Evolutionary conservation across 2,888 invertebrate species (phyloP).

Genomic region (Nymphalis c-album): DNA sequence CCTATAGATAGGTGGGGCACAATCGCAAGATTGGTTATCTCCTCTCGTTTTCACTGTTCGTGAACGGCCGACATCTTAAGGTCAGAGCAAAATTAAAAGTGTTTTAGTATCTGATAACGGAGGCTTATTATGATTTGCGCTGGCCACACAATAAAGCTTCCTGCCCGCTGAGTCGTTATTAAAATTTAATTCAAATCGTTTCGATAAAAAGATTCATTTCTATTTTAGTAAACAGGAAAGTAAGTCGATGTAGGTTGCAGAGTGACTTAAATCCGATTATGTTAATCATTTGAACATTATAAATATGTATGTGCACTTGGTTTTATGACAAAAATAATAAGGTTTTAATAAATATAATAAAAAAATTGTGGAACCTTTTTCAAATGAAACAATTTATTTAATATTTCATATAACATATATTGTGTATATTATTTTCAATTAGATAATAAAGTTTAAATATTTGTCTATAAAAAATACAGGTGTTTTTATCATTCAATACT

Average conservation of each 20-base stretch:
- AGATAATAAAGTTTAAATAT: too few species aligned
- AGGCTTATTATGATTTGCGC: conserved; percentile 64
- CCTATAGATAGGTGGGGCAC: conserved; percentile 59
- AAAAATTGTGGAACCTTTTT: not conserved
- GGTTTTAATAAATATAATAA: not conserved
- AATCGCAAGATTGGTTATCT: conserved; percentile 72
- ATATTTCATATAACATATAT: too few species aligned
- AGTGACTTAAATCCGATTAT: conserved; percentile 31
- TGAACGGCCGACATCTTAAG: conserved; percentile 74
- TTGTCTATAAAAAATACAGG: too few species aligned
- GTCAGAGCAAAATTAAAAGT: conserved; percentile 78
- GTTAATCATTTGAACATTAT: conserved; percentile 24
- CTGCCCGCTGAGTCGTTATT: conserved; percentile 45
- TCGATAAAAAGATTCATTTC: conserved; percentile 29
- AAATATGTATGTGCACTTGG: conserved; percentile 19
- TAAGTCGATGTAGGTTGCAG: conserved; percentile 14
- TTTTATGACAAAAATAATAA: not conserved
- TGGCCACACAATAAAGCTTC: conserved; percentile 59
- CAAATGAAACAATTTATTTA: too few species aligned
- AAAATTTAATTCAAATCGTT: conserved; percentile 32
- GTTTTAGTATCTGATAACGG: conserved; percentile 77
- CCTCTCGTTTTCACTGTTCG: conserved; percentile 76
- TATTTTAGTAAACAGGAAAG: conserved; percentile 32
- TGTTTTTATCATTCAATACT: too few species aligned
- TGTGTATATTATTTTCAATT: too few species aligned